Evolutionary conservation across 2,888 invertebrate genomes (phyloP).

Genomic region (Dynastes hyllus): DNA sequence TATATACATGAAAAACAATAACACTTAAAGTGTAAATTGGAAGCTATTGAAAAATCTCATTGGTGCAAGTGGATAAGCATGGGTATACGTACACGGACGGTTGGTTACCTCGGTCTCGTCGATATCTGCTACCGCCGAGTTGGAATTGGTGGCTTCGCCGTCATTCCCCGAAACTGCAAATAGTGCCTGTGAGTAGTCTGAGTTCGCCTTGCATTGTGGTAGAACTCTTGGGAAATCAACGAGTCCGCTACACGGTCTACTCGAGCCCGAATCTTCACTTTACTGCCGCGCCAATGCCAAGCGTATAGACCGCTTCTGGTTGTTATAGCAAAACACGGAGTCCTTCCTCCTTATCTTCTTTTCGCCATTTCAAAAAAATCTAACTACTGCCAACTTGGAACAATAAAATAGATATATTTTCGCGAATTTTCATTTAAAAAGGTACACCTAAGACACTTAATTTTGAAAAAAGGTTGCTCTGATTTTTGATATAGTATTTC

Average conservation of each 20-base stretch:
- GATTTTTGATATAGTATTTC: no score
- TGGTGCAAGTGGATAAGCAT: conserved; percentile 49
- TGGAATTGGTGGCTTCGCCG: conserved; percentile 58
- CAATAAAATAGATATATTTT: conserved; percentile 4
- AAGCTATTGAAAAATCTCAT: conserved; percentile 63
- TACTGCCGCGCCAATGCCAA: conserved; percentile 15
- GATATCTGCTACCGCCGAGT: conserved; percentile 54
- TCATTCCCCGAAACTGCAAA: conserved; percentile 61
- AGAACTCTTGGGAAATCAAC: conserved; percentile 65
- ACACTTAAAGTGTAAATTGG: conserved; percentile 63
- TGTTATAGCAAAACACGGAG: conserved; percentile 14
- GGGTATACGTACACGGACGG: conserved; percentile 29
- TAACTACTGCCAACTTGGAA: neutral
- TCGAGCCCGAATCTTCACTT: conserved; percentile 38
- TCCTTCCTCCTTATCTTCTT: conserved; percentile 16
- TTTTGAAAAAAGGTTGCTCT: no score
- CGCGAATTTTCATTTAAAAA: neutral
- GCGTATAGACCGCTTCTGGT: neutral
- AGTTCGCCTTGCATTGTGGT: conserved; percentile 63
- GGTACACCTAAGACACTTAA: no score
- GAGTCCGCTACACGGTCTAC: conserved; percentile 26
- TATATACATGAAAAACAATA: conserved; percentile 52
- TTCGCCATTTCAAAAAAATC: conserved; percentile 1
- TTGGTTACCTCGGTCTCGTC: conserved; percentile 54
- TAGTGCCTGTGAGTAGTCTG: conserved; percentile 57